Conservation (phyloP, 2,797 vertebrate genomes). For the Zalophus californianus region DNA sequence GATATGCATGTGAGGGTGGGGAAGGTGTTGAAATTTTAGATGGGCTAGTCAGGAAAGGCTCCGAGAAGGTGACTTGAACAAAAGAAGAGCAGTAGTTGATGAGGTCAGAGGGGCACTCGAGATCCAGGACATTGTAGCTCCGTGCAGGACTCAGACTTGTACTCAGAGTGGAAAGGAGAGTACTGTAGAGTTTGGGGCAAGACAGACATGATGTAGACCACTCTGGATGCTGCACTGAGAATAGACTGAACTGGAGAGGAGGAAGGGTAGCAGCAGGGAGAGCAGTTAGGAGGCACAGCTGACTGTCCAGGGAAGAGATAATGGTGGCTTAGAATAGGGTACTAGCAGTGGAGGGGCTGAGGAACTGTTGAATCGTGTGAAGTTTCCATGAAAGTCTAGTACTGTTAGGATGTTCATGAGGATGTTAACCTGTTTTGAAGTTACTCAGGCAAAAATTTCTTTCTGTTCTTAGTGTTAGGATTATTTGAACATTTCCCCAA, state of each 20-base stretch:
- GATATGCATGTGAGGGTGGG: not conserved
- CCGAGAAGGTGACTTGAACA: not conserved
- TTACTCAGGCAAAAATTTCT: not conserved
- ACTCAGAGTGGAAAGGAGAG: not conserved
- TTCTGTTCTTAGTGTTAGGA: not conserved
- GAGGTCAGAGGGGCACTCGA: not conserved
- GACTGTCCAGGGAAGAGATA: not conserved
- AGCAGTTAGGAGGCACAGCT: not conserved
- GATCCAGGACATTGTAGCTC: not conserved
- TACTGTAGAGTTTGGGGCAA: not conserved
- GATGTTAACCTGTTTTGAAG: conserved; percentile 3
- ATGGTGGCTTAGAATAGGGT: not conserved
- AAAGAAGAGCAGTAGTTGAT: not conserved
- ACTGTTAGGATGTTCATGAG: not conserved
- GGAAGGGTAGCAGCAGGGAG: not conserved
- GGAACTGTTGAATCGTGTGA: not conserved
- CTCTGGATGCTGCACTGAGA: not conserved
- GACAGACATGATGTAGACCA: not conserved
- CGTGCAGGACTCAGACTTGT: not conserved
- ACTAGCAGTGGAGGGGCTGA: not conserved
- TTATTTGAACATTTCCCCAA: not conserved
- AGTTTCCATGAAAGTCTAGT: not conserved
- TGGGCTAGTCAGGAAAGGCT: not conserved
- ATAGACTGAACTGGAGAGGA: not conserved
- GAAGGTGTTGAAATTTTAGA: not conserved